A percentile compares a stretch with the other conserved stretches of the same genome.
Evolutionary conservation across 2,888 invertebrate species (phyloP).

Genomic region (Teleiodes luculella): DNA sequence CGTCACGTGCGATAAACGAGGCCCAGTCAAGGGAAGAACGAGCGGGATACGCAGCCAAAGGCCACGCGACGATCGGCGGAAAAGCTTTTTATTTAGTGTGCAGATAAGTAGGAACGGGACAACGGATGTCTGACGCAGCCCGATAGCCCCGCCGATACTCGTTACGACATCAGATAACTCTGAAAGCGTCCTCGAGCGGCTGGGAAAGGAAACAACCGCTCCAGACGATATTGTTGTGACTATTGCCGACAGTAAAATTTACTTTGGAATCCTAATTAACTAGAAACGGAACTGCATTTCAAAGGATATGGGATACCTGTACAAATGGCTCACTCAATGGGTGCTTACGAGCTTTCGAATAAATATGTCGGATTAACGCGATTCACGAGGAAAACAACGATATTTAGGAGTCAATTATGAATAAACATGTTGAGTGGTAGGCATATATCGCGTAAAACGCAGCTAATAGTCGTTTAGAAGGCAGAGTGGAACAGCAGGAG

Average conservation of each 20-base stretch:
- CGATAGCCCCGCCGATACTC: slow-evolving; percentile 50
- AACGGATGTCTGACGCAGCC: slow-evolving; percentile 50
- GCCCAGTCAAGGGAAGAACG: slow-evolving; percentile 41
- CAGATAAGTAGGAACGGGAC: slow-evolving; percentile 48
- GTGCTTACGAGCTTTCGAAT: slow-evolving; percentile 47
- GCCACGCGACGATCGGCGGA: slow-evolving; percentile 37
- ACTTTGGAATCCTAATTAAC: slow-evolving; percentile 59
- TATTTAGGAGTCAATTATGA: slow-evolving; percentile 72
- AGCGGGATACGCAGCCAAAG: slow-evolving; percentile 37
- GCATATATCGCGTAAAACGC: slow-evolving; percentile 62
- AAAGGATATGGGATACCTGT: slow-evolving; percentile 31
- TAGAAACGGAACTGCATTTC: slow-evolving; percentile 53
- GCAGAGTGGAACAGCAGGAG: slow-evolving; percentile 66
- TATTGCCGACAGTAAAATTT: slow-evolving; percentile 57
- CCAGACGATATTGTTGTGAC: slow-evolving; percentile 60
- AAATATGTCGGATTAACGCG: slow-evolving; percentile 66
- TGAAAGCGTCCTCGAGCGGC: slow-evolving; percentile 41
- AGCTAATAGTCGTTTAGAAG: slow-evolving; percentile 65
- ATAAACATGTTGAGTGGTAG: slow-evolving; percentile 61
- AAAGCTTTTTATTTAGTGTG: slow-evolving; percentile 54
- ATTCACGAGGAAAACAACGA: slow-evolving; percentile 67
- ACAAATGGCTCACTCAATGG: slow-evolving; percentile 44
- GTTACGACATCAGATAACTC: slow-evolving; percentile 64
- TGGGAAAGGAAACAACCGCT: slow-evolving; percentile 54
- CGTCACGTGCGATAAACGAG: slow-evolving; percentile 62